Conservation (phyloP, 1,140 invertebrate species). For the Carcinoscorpius rotundicauda region DNA sequence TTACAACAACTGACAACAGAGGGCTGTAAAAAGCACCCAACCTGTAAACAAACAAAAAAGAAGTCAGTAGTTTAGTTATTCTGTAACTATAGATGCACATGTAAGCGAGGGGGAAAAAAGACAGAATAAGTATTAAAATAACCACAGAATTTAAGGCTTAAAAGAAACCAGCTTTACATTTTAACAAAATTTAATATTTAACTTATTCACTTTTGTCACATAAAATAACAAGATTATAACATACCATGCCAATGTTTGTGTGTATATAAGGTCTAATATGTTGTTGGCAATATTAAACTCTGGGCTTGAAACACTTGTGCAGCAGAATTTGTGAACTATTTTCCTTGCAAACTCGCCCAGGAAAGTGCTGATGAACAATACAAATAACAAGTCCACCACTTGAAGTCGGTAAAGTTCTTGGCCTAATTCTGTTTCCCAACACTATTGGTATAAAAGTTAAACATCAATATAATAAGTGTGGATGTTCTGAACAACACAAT, state of each 20-base stretch:
- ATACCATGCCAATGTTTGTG: conserved; percentile 1
- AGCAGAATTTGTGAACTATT: not conserved
- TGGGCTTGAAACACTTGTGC: not conserved
- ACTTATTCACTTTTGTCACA: not conserved
- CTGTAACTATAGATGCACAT: too few species aligned
- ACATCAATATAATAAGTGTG: too few species aligned
- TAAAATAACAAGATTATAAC: not conserved
- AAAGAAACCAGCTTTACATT: too few species aligned
- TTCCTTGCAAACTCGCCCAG: not conserved
- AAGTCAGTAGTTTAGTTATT: too few species aligned
- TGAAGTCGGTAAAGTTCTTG: not conserved
- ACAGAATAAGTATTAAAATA: too few species aligned
- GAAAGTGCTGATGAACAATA: not conserved
- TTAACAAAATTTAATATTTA: not conserved
- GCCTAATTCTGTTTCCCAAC: conserved; percentile 1
- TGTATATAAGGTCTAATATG: not conserved
- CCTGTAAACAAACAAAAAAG: not conserved
- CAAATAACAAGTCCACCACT: not conserved
- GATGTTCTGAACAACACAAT: too few species aligned
- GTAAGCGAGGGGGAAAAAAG: too few species aligned
- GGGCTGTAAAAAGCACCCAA: not conserved
- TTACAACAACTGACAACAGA: not conserved
- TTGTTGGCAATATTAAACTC: conserved; percentile 1
- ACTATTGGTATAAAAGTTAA: not conserved
- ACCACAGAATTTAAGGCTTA: too few species aligned